Conservation (phyloP, 2,797 vertebrate species). For the Falco biarmicus region DNA sequence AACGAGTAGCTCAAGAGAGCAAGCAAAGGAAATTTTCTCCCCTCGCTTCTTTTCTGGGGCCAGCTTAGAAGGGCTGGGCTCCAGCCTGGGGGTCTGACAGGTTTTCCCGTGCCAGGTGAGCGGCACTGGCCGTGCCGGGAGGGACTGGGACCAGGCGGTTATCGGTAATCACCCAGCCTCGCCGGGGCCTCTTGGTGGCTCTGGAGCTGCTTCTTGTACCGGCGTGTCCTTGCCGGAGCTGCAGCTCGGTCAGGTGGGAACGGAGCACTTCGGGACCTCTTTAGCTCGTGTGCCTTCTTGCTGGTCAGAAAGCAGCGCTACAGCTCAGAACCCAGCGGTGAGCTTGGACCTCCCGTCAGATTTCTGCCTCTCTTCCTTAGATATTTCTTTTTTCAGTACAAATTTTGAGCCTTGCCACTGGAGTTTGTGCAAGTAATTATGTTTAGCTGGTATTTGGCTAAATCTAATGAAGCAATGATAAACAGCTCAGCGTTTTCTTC, state of each 20-base stretch:
- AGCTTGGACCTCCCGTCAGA: neutral
- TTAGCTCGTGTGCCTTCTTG: neutral
- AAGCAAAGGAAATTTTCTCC: neutral
- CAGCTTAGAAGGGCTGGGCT: neutral
- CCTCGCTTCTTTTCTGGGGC: neutral
- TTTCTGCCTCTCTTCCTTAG: neutral
- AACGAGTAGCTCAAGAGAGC: neutral
- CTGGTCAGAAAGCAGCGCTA: neutral
- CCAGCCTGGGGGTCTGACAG: neutral
- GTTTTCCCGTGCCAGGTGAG: accelerated
- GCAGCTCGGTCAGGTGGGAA: neutral
- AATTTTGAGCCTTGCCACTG: slow-evolving; percentile 54
- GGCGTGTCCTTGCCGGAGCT: neutral
- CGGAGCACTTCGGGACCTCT: accelerated
- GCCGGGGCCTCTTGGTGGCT: too few species aligned
- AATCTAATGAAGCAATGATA: slow-evolving; percentile 77
- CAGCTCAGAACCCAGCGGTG: neutral
- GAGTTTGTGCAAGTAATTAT: slow-evolving; percentile 72
- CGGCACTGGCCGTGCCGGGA: neutral
- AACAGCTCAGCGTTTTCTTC: slow-evolving; percentile 75
- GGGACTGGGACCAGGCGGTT: accelerated
- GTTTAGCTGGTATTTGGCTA: slow-evolving; percentile 76
- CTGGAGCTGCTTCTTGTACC: neutral
- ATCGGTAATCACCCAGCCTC: too few species aligned
- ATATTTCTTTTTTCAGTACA: neutral